phyloP scores from a whole-genome alignment of 2,797 vertebrate genomes.

The Telmatherina bonti region DNA sequence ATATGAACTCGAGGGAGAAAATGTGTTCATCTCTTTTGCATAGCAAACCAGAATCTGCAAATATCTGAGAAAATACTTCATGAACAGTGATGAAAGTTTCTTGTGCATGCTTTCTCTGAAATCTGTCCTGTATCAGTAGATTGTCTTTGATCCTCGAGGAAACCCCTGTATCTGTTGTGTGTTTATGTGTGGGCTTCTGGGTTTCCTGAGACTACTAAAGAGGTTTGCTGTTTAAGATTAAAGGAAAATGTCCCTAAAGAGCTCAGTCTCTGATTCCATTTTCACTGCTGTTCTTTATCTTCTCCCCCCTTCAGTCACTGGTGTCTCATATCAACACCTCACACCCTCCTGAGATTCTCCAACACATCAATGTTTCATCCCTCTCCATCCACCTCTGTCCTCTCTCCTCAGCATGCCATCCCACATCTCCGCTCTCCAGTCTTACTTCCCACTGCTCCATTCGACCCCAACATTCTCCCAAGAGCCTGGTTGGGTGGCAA shows the following conservation, averaged over 20 bases:
- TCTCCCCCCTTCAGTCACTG: conserved; percentile 9
- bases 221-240: conserved; percentile 38
- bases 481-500: conserved; percentile 44
- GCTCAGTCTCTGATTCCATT: conserved; percentile 13
- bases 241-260: conserved; percentile 42
- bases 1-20: no score
- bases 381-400: conserved; percentile 20
- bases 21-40: no score
- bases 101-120: no score
- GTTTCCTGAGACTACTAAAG: conserved; percentile 38
- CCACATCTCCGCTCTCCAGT: conserved; percentile 22
- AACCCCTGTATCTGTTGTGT: conserved; percentile 34
- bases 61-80: no score
- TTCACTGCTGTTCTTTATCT: conserved; percentile 16
- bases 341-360: conserved; percentile 29
- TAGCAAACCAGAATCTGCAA: no score
- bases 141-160: conserved; percentile 12
- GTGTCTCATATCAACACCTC: conserved; percentile 20
- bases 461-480: conserved; percentile 41
- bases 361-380: conserved; percentile 20
- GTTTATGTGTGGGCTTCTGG: conserved; percentile 26
- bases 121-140: no score
- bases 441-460: conserved; percentile 28
- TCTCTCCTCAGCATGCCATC: conserved; percentile 26
- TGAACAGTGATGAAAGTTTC: no score